Evolutionary conservation across 2,113 vertebrate genomes (phyloP), one percentile per base, ranked within the genome.

Genomic region (Bubo bubo): DNA sequence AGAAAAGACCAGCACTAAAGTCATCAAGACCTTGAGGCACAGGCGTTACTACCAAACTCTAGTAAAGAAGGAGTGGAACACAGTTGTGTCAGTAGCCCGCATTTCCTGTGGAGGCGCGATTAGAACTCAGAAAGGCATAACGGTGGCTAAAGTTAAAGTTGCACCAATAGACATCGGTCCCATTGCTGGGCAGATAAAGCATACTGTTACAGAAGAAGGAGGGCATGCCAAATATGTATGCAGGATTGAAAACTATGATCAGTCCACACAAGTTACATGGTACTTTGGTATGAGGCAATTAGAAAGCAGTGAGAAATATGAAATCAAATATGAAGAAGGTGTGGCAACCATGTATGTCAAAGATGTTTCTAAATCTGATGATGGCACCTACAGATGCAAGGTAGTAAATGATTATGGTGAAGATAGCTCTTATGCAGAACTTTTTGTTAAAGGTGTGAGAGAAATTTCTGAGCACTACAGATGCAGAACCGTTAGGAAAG

Each of bases 311-410:
- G 98, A 99, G 71, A 99, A 99, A 97, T 99, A 99, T 60, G 99
- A 99, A 98, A 99, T 99, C 55, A 99, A 98, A 84, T 99, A 99
- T 11, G 98, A 99, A 71, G 99, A 99, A 52, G 99, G 99, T n/a
- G 96, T 99, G 93, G 99, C 99, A 77, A 98, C 98, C 32, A 99
- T 99, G 86, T 99, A 98, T 19, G 94, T 99, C 93, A 99, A 99
- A 97, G 98, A 99, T 50, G 98, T 99, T 84, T 98, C 98, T 73
- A 99, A 98, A 98, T 97, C 99, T 4, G 99, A 99, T 87, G 99
- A 99, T 59, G 99, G 99, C 64, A 99, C 99, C 28, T 99, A 99
- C 96, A 98, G 99, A 96, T 99, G 99, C 97, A 99, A 99, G 96
- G 98, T 99, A 79, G 98, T 98, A 83, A 99, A 99, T 72, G 99